Evolutionary conservation across 2,797 vertebrate genomes (phyloP).

Genomic region (Amblyraja radiata): DNA sequence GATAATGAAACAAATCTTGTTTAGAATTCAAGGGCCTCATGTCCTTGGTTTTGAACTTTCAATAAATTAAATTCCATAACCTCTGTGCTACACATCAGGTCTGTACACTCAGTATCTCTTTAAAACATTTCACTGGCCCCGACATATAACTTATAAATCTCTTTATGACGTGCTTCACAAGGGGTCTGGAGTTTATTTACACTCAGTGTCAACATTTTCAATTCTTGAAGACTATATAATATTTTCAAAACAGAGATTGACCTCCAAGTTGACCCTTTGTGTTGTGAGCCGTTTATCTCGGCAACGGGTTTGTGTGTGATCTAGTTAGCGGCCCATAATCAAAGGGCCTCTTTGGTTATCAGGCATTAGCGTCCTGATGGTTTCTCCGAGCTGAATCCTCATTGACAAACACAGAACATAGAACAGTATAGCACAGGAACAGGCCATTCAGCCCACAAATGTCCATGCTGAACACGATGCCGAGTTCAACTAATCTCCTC

Average conservation of each 20-base stretch:
- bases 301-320: neutral
- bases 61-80: conserved; percentile 5
- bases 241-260: neutral
- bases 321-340: neutral
- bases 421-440: too few species aligned
- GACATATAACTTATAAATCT: neutral
- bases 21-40: neutral
- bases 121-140: neutral
- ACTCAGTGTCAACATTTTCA: conserved; percentile 13
- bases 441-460: too few species aligned
- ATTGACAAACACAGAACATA: too few species aligned
- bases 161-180: neutral
- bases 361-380: too few species aligned
- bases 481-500: too few species aligned
- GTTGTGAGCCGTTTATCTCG: neutral
- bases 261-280: neutral
- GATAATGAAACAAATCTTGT: conserved; percentile 5
- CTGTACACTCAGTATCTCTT: neutral
- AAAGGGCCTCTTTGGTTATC: neutral
- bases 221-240: neutral
- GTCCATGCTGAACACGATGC: too few species aligned
- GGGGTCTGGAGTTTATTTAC: neutral
- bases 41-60: neutral
- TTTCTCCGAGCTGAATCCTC: neutral
- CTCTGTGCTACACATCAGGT: neutral